A percentile compares a stretch with the other conserved stretches of the same genome.
phyloP scores from a whole-genome alignment of 2,797 vertebrate genomes.

The Champsocephalus esox region DNA sequence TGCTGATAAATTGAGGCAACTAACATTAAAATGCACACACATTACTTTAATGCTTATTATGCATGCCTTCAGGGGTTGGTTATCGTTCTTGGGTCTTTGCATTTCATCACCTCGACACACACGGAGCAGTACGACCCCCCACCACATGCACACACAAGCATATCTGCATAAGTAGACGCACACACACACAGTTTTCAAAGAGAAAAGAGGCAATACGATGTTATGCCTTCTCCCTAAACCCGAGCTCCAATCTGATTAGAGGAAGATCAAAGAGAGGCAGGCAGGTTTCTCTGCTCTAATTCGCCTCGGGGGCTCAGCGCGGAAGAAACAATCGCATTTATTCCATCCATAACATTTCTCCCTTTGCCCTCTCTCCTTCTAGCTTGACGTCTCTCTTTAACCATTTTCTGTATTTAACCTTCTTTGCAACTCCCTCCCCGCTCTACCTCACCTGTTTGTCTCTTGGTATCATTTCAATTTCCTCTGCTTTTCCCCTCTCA shows the following conservation, averaged over 20 bases:
- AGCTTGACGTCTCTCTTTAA: slow-evolving; percentile 26
- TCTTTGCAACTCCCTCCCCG: background rate
- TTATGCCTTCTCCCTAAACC: slow-evolving; percentile 44
- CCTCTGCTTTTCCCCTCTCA: slow-evolving; percentile 18
- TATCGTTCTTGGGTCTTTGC: slow-evolving; percentile 5
- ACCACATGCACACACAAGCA: slow-evolving; percentile 17
- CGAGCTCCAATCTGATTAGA: slow-evolving; percentile 57
- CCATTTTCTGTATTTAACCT: slow-evolving; percentile 13
- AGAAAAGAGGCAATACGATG: slow-evolving; percentile 29
- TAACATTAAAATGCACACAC: background rate
- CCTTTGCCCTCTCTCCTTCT: slow-evolving; percentile 11
- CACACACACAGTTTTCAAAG: slow-evolving; percentile 35
- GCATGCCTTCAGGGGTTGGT: background rate
- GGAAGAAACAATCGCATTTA: slow-evolving; percentile 46
- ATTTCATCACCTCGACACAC: background rate
- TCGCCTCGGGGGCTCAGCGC: slow-evolving; percentile 29
- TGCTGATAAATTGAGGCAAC: slow-evolving; percentile 7
- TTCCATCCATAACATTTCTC: slow-evolving; percentile 22
- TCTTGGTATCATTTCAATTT: background rate
- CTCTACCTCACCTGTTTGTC: slow-evolving; percentile 1
- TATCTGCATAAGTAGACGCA: slow-evolving; percentile 28
- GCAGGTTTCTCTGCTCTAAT: slow-evolving; percentile 51
- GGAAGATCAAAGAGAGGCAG: slow-evolving; percentile 55
- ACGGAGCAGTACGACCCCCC: background rate
- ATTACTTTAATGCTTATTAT: background rate